Base-by-base conservation (phyloP, 2,888 invertebrate species). In the Urechis unicinctus region DNA sequence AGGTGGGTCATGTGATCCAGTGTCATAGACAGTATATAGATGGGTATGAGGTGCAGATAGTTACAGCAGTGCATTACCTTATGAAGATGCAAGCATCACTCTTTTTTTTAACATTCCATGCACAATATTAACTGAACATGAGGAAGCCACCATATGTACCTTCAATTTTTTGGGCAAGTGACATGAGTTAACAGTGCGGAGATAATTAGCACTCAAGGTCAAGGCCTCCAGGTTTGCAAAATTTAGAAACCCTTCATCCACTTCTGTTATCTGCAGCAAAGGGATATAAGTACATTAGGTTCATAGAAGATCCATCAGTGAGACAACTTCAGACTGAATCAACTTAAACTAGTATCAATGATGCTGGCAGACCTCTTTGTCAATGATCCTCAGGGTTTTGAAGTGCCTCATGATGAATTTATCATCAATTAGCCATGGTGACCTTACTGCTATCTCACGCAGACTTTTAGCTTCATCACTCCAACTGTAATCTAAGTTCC, bases 401-500 rank as follows among this genome's bases (percentile, higher is more conserved):
- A 77, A 76, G 53, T 73, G 66, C 47, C 59, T 66, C n/a, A 68
- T 61, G 3, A 77, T 65, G 64, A 75, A 75, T 42, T 62, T 61
- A 21, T 71, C 65, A 59, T 72, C 70, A n/a, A 77, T 70, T 4
- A 73, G 65, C 71, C 73, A 71, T 44, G 77, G 77, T 22, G 73
- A 71, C 50, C 68, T 68, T n/a, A 76, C 73, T 30, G 77, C 71
- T 25, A 74, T 66, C 56, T 75, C 73, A 49, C 75, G 57, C 49
- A 77, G 61, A 25, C 65, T 55, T 42, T 66, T 66, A 3, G 75
- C 75, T 57, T 77, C 77, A 43, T 68, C 60, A 50, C 73, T 74
- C 75, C 77, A 77, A 61, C 72, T 73, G 62, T 73, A 75, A 55
- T 77, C 75, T 29, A 72, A 61, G 51, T 72, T 67, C 75, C 75